Conservation (phyloP, 2,888 invertebrate species). For the Leuctra nigra region DNA sequence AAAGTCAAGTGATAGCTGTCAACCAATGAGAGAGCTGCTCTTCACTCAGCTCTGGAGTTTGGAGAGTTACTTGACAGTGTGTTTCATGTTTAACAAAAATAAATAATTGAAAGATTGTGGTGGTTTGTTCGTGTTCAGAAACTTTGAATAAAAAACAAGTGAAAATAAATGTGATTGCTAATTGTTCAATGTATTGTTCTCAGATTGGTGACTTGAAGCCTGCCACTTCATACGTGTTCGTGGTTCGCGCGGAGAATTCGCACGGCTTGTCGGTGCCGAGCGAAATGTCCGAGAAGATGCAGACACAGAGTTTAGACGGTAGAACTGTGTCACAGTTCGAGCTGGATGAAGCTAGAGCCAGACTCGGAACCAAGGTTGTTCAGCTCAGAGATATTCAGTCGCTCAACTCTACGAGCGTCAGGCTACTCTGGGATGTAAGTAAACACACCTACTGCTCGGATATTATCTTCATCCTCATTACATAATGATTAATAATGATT, state of each 20-base stretch:
- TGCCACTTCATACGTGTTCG: conserved; percentile 76
- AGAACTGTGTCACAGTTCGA: conserved; percentile 60
- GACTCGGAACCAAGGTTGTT: conserved; percentile 72
- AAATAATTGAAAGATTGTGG: too few relatives aligned
- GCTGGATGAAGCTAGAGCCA: conserved; percentile 66
- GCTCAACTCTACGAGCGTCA: conserved; percentile 67
- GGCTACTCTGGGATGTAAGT: conserved; percentile 75
- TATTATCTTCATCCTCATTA: too few relatives aligned
- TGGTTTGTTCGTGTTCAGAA: too few relatives aligned
- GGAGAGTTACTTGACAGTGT: too few relatives aligned
- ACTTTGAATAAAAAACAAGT: too few relatives aligned
- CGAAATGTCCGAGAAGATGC: conserved; percentile 61
- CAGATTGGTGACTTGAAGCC: conserved; percentile 62
- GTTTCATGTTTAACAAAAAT: too few relatives aligned
- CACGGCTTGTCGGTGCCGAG: conserved; percentile 81
- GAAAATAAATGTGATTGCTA: background rate
- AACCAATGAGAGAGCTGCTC: too few relatives aligned
- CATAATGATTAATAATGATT: too few relatives aligned
- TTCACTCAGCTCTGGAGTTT: too few relatives aligned
- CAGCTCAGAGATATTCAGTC: conserved; percentile 58
- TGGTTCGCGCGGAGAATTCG: conserved; percentile 78
- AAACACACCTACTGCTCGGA: too few relatives aligned
- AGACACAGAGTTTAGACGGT: conserved; percentile 50
- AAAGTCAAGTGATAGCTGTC: too few relatives aligned
- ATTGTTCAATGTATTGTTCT: background rate